phyloP scores from a whole-genome alignment of 2,113 vertebrate species.

The Ginglymostoma cirratum region DNA sequence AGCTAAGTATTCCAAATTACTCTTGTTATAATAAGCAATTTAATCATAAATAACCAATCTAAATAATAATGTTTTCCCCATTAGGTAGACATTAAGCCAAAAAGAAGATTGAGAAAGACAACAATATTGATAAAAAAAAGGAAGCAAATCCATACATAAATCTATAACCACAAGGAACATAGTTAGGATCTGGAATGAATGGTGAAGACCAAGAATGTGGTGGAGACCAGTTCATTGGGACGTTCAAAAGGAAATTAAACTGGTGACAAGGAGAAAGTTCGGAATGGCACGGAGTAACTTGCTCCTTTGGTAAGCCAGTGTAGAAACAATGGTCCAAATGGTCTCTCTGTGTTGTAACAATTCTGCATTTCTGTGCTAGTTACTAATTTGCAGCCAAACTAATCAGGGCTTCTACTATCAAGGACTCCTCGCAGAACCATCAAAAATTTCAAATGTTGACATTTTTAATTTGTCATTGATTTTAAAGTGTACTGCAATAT shows the following conservation, averaged over 20 bases:
- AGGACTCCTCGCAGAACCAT: background rate
- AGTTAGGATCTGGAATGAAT: background rate
- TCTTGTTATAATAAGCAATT: no score
- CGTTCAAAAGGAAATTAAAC: background rate
- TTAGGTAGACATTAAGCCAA: background rate
- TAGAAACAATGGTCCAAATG: no score
- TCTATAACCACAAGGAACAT: background rate
- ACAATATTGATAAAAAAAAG: background rate
- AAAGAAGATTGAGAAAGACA: background rate
- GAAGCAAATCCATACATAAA: background rate
- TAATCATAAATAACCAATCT: no score
- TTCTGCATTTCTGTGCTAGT: background rate
- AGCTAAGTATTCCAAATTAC: no score
- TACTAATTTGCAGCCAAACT: background rate
- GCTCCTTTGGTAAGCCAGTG: no score
- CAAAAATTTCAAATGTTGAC: background rate
- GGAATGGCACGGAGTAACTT: no score
- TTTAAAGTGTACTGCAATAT: background rate
- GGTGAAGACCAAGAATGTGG: no score
- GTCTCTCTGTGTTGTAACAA: no score
- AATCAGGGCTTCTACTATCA: background rate
- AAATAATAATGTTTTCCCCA: background rate
- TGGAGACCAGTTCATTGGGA: background rate
- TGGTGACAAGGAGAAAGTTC: no score
- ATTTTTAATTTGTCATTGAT: background rate